Percentiles rank a stretch among this genome's conserved stretches.
Evolutionary conservation across 2,797 vertebrate species (phyloP).

Genomic region (Pelodytes ibericus): DNA sequence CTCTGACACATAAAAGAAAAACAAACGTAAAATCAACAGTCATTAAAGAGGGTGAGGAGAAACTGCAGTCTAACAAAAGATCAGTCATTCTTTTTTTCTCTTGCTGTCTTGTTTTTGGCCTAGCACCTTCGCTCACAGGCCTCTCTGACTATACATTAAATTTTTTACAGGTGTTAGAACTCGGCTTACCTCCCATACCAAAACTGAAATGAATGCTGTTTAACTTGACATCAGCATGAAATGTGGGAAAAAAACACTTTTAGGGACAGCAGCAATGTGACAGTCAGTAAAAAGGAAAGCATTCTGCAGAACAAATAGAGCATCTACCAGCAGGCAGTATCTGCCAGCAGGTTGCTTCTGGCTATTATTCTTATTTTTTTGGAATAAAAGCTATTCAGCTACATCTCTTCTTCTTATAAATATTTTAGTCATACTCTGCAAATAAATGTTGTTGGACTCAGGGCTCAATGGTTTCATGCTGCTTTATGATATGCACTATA

Average conservation of each 20-base stretch:
- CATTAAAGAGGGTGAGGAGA: background rate
- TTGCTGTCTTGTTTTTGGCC: background rate
- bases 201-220: conserved; percentile 12
- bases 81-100: background rate
- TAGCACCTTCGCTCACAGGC: background rate
- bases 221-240: conserved; percentile 31
- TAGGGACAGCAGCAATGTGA: conserved; percentile 22
- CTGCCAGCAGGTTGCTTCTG: conserved; percentile 43
- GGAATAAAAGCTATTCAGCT: conserved; percentile 42
- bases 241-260: conserved; percentile 7
- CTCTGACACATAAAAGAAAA: background rate
- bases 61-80: background rate
- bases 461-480: conserved; percentile 29
- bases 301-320: conserved; percentile 48
- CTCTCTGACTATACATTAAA: background rate
- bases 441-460: conserved; percentile 32
- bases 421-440: conserved; percentile 40
- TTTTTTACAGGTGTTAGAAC: conserved; percentile 3
- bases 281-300: conserved; percentile 27
- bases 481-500: conserved; percentile 9
- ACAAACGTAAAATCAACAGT: background rate
- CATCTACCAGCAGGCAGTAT: conserved; percentile 45
- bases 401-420: conserved; percentile 35
- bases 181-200: background rate
- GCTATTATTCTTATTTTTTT: conserved; percentile 42